Conservation (phyloP, 2,888 invertebrate species). For the Leucozona laternaria region DNA sequence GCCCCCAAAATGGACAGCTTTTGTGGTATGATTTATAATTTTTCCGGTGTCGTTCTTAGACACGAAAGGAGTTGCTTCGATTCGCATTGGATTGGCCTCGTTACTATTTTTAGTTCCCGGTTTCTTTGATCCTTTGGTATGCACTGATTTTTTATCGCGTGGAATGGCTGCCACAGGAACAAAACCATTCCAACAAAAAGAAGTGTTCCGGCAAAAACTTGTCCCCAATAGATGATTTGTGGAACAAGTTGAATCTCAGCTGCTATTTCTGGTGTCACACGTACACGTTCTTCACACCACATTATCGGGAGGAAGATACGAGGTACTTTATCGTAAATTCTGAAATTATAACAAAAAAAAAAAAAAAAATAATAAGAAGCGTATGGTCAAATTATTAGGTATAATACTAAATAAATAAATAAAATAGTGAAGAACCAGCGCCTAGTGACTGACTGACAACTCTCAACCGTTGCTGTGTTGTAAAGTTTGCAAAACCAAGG, state of each 20-base stretch:
- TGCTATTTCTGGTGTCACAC: slow-evolving; percentile 85
- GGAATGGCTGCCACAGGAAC: slow-evolving; percentile 81
- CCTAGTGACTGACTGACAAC: too few species aligned
- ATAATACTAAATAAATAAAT: too few species aligned
- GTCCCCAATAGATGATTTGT: slow-evolving; percentile 85
- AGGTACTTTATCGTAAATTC: slow-evolving; percentile 87
- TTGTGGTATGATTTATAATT: slow-evolving; percentile 51
- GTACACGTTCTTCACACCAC: slow-evolving; percentile 90
- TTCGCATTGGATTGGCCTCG: slow-evolving; percentile 40
- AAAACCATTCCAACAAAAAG: slow-evolving; percentile 83
- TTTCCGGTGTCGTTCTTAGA: slow-evolving; percentile 38
- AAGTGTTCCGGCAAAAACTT: slow-evolving; percentile 84
- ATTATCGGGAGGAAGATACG: slow-evolving; percentile 89
- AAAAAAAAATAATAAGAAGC: too few species aligned
- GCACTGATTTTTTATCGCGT: slow-evolving; percentile 38
- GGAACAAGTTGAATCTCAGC: slow-evolving; percentile 85
- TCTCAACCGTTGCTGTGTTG: too few species aligned
- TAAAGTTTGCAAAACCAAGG: too few species aligned
- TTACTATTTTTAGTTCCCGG: background rate
- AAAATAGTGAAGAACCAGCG: too few species aligned
- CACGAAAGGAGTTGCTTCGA: slow-evolving; percentile 54
- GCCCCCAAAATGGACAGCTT: slow-evolving; percentile 50
- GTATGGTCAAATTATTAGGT: too few species aligned
- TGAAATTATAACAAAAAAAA: slow-evolving; percentile 81
- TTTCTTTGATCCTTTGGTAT: slow-evolving; percentile 61